Evolutionary conservation across 2,113 vertebrate species (phyloP), one percentile per base, ranked within the genome.

Genomic region (Piaya cayana): DNA sequence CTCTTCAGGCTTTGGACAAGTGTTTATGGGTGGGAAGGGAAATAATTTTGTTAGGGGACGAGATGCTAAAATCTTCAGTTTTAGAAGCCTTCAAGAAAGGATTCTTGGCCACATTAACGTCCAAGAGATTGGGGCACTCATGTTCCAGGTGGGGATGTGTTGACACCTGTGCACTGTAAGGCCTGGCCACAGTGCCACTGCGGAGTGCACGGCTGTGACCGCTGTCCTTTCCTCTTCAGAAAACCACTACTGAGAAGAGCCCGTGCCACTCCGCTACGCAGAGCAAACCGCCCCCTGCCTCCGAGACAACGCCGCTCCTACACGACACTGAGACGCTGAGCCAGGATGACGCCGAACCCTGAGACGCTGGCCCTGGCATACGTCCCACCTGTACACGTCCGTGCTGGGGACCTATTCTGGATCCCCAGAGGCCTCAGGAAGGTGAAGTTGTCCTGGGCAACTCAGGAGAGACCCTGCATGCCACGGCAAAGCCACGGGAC

Each of bases 171-270:
- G 4, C 11, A 1, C 34, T 1, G 32, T n/a, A 0, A 7, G 79
- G 27, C 36, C 32, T 50, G 86, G 12, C 25, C 29, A 1, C 1
- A 1, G 65, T 81, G 79, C 16, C 7, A 4, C 20, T 1, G 1
- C 63, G 0, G 1, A 7, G 69, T 11, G 22, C 17, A 0, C 0
- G 13, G 43, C 75, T 53, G 64, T 96, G 70, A 91, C 83, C 4
- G 18, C 55, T 94, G 76, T 90, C 71, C 68, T 96, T 53, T 83
- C 34, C 71, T 50, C 70, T 80, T 7, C 92, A 97, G 97, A 83
- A 65, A 79, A 11, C 17, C 0, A 0, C 32, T 4, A 1, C 26
- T 1, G 3, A 56, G 72, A 90, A 43, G 82, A 94, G 56, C 58
- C 71, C 25, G 1, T 1, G 2, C 16, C 6, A 4, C 45, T 59